A percentile compares a stretch with the other conserved stretches of the same genome.
Conservation (phyloP, 2,888 invertebrate species). For the Antheraea assamensis region DNA sequence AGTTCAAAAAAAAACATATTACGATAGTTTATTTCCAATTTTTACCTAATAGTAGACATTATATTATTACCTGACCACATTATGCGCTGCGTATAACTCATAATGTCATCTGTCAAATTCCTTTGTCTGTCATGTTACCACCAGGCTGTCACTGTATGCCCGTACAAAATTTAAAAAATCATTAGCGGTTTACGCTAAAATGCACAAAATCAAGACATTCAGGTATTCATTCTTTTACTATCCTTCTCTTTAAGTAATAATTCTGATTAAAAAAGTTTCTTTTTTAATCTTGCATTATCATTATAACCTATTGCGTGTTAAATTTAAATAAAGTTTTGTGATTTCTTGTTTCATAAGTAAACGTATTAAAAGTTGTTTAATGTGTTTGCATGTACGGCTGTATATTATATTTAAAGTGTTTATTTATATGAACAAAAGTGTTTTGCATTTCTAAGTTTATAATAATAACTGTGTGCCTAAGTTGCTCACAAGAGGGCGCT, state of each 20-base stretch:
- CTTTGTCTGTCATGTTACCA: slow-evolving; percentile 73
- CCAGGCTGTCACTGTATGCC: slow-evolving; percentile 71
- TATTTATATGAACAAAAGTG: background rate
- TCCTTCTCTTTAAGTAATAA: slow-evolving; percentile 8
- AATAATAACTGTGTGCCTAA: background rate
- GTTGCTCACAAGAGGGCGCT: slow-evolving; percentile 10
- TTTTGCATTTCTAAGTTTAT: slow-evolving; percentile 10
- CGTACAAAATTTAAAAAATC: slow-evolving; percentile 68
- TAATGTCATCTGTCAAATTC: slow-evolving; percentile 33
- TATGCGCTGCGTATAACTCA: background rate
- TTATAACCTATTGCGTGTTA: slow-evolving; percentile 56
- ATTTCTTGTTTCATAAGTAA: background rate
- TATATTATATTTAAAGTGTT: background rate
- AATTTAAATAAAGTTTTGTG: background rate
- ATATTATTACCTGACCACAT: slow-evolving; percentile 2
- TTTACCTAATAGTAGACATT: slow-evolving; percentile 8
- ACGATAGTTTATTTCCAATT: background rate
- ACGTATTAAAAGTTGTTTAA: background rate
- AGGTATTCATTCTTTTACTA: slow-evolving; percentile 54
- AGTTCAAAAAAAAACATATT: too few relatives aligned
- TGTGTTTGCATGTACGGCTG: background rate
- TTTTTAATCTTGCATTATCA: slow-evolving; percentile 56
- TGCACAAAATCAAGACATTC: slow-evolving; percentile 78
- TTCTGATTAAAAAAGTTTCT: background rate
- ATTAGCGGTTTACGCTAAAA: slow-evolving; percentile 74